phyloP scores from a whole-genome alignment of 2,113 vertebrate genomes.

The Uria aalge region DNA sequence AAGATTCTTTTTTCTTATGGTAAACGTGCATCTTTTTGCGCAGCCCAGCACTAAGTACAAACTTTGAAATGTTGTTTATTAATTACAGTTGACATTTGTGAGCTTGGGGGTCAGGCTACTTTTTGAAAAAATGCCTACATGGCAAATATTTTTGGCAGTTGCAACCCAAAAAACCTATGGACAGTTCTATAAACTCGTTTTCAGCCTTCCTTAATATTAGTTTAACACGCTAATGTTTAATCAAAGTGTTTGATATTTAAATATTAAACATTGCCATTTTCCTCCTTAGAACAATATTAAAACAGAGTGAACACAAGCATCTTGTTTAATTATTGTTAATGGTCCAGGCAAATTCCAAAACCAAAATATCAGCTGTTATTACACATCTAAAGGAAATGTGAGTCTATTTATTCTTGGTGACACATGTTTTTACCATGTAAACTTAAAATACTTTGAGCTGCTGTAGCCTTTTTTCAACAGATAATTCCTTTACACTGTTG shows the following conservation, averaged over 20 bases:
- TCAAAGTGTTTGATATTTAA: slow-evolving; percentile 39
- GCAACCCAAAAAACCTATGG: neutral
- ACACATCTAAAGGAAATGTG: neutral
- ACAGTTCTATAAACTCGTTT: neutral
- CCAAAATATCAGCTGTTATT: neutral
- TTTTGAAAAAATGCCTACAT: neutral
- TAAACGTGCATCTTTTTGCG: neutral
- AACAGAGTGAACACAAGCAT: neutral
- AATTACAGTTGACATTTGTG: neutral
- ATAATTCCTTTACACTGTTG: neutral
- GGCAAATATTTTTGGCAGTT: neutral
- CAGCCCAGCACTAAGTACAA: neutral
- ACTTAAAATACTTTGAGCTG: neutral
- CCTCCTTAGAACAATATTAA: slow-evolving; percentile 36
- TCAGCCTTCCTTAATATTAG: neutral
- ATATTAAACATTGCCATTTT: slow-evolving; percentile 36
- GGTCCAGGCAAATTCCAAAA: neutral
- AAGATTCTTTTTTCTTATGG: neutral
- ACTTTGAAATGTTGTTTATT: neutral
- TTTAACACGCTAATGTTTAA: slow-evolving; percentile 27
- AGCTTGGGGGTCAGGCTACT: neutral
- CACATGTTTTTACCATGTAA: neutral
- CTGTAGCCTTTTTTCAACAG: neutral
- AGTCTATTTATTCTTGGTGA: neutral
- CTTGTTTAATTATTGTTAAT: slow-evolving; percentile 24